Base-by-base conservation (phyloP, 2,113 vertebrate species). In the Chitala chitala region DNA sequence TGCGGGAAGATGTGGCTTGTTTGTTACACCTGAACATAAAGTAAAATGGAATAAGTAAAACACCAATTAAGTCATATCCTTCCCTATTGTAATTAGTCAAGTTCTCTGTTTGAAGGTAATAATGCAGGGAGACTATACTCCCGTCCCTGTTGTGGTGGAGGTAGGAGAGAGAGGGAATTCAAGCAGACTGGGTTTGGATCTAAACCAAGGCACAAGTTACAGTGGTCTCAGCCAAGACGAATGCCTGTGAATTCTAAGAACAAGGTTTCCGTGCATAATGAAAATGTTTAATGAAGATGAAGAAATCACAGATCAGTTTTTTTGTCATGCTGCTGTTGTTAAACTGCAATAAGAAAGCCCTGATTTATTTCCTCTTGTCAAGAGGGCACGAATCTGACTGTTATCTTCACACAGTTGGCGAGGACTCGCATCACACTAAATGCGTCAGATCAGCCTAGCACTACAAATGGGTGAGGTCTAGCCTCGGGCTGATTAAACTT, bases 401-500 rank as follows among this genome's bases (percentile, higher is more conserved):
- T 58, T 70, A 68, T 24, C 64, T 12, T 44, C 42, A 48, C 8
- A 68, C 22, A 48, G 64, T 79, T 72, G 65, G 48, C 55, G 74
- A 72, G n/a, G 81, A 65, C 74, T 79, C 69, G 31, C 79, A 75
- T 75, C 74, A 46, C 78, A 69, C 65, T 54, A 13, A 75, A 72
- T 80, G n/a, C 71, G 38, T 64, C 66, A 33, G 73, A 78, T 63
- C 55, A 71, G 66, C 75, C 58, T 75, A 73, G 36, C 50, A 80
- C 53, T 76, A 75, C 71, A 73, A 75, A 76, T 70, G 75, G 74
- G 78, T 83, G 71, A 74, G 74, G 78, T 81, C 77, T 53, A 68
- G 71, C 76, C 75, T 73, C 20, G 10, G 78, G 77, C 78, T 82
- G 75, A 75, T 74, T 71, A 80, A 76, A 77, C 80, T 78, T 75